Base-by-base conservation (phyloP, 2,888 invertebrate species). In the Platerodrilus igneus region DNA sequence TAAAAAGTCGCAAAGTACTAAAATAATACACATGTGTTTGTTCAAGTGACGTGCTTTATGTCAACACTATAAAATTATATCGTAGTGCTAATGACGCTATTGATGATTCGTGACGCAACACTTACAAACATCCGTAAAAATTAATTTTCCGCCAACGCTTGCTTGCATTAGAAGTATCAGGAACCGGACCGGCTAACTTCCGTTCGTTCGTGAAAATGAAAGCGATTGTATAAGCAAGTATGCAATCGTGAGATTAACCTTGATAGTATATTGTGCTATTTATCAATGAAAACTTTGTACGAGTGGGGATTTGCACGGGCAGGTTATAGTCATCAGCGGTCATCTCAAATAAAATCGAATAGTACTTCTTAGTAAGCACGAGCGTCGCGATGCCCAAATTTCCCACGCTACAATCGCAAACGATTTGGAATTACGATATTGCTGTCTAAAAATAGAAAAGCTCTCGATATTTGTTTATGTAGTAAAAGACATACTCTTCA, bases 221-320 rank as follows among this genome's bases (percentile, higher is more conserved):
- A 28, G 28, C 11, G 28, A n/a, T n/a, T n/a, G n/a, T n/a, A n/a
- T n/a, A 25, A 29, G 31, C 16, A 26, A 10, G 27, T 32, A 26
- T 25, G 10, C 27, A 11, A 20, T 11, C 36, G 27, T 32, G 32
- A 32, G 38, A 28, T 38, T 40, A 41, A 25, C 41, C 41, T 41
- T 41, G 30, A 30, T 41, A 41, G 41, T 41, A 41, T 30, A 41
- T 41, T 41, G n/a, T n/a, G n/a, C n/a, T n/a, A 29, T 35, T 41
- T 41, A 41, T 41, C 35, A 35, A 35, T 35, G 35, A 35, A 41
- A 35, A 29, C n/a, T n/a, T n/a, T n/a, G n/a, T n/a, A 11, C 13
- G 35, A 29, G 41, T 35, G 41, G 41, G 41, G 28, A 23, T 10
- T 9, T 9, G 21, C 9, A 26, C 30, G 23, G 25, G 23, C n/a